A percentile compares a stretch with the other conserved stretches of the same genome.
Conservation (phyloP, 2,113 vertebrate species). For the Psammodynastes pulverulentus region DNA sequence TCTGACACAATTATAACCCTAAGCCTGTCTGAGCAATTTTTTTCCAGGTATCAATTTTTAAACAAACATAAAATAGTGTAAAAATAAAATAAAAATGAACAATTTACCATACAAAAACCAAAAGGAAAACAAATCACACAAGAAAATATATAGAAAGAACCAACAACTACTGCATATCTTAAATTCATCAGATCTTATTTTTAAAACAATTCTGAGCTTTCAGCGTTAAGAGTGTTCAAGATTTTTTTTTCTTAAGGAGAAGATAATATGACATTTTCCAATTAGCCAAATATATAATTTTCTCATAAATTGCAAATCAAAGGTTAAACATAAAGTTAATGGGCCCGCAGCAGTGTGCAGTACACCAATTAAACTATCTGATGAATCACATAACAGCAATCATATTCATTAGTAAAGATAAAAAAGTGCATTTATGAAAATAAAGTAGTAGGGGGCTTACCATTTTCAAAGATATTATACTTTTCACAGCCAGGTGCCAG, state of each 20-base stretch:
- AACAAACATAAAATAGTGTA: neutral
- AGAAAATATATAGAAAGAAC: neutral
- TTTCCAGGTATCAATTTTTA: neutral
- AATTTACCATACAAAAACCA: neutral
- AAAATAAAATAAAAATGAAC: neutral
- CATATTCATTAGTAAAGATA: neutral
- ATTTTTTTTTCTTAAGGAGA: neutral
- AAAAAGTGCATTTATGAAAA: neutral
- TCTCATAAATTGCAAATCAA: neutral
- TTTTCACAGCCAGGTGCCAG: conserved; percentile 89
- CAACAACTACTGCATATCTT: neutral
- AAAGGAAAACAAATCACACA: neutral
- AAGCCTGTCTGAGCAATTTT: neutral
- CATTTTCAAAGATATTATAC: conserved; percentile 85
- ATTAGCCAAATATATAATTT: neutral
- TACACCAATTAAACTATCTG: neutral
- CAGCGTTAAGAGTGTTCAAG: neutral
- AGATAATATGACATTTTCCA: neutral
- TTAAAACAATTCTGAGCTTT: neutral
- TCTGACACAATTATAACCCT: neutral
- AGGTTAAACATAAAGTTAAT: neutral
- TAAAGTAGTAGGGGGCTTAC: conserved; percentile 66
- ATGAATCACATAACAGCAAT: neutral
- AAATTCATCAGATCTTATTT: neutral
- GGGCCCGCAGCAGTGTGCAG: neutral